Conservation (phyloP, 2,888 invertebrate genomes). For the Cremastobaeus sp. region DNA sequence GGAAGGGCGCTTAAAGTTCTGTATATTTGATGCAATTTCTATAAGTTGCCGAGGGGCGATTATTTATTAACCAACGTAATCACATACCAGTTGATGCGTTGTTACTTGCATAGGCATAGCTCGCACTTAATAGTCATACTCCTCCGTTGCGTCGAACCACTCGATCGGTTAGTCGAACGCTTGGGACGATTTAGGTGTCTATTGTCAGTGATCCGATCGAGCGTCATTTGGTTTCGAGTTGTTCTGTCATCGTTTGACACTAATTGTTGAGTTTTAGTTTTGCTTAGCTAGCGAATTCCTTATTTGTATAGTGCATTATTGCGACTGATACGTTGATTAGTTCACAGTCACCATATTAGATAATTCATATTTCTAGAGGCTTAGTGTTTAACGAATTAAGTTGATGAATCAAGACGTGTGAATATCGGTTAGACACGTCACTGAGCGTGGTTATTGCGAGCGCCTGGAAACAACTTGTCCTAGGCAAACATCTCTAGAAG, state of each 20-base stretch:
- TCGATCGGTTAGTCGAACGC: background rate
- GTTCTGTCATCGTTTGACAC: conserved; percentile 49
- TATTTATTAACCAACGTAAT: conserved; percentile 20
- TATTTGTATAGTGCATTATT: conserved; percentile 59
- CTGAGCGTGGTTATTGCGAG: no score
- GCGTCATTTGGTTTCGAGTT: conserved; percentile 42
- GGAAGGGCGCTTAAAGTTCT: conserved; percentile 53
- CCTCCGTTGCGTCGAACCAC: conserved; percentile 7
- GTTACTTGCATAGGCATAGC: conserved; percentile 20
- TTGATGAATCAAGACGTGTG: conserved; percentile 42
- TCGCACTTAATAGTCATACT: conserved; percentile 15
- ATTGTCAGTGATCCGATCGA: conserved; percentile 18
- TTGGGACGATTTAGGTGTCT: background rate
- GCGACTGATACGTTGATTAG: conserved; percentile 59
- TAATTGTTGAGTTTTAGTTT: conserved; percentile 75
- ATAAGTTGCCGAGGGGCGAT: conserved; percentile 6
- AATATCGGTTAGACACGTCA: conserved; percentile 32
- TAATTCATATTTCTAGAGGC: conserved; percentile 49
- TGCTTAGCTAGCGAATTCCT: conserved; percentile 69
- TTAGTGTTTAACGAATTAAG: conserved; percentile 55
- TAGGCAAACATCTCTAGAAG: no score
- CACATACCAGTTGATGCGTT: conserved; percentile 27
- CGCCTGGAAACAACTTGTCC: no score
- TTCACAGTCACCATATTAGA: conserved; percentile 61
- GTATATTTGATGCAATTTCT: conserved; percentile 9